These are phyloP conservation scores for Mesaphorura yosii DNA, from an alignment of 1,140 invertebrate genomes.

Conservation along the genomic window DNA sequence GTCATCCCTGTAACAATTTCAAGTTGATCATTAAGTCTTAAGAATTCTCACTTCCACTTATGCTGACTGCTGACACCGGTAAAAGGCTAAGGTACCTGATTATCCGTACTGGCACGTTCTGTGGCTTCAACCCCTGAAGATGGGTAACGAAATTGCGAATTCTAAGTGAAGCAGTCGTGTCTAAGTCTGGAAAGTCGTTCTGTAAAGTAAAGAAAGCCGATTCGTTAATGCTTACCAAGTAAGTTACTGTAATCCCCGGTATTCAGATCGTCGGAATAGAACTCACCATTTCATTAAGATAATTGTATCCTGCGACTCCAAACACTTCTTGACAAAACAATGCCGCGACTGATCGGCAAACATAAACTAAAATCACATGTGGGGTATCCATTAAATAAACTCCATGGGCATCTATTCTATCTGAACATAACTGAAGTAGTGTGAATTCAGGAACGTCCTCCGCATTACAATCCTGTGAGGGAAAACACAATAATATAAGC, in stretches of 20 bases:
- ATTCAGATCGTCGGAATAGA: background rate
- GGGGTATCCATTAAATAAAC: slow-evolving; percentile 85
- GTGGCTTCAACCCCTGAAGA: slow-evolving; percentile 74
- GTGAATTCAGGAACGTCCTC: slow-evolving; percentile 27
- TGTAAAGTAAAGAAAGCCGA: slow-evolving; percentile 35
- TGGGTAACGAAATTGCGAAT: slow-evolving; percentile 69
- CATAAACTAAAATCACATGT: slow-evolving; percentile 69
- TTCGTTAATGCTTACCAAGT: background rate
- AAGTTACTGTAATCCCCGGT: background rate
- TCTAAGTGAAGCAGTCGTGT: slow-evolving; percentile 60
- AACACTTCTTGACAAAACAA: slow-evolving; percentile 63
- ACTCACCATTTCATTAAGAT: slow-evolving; percentile 54
- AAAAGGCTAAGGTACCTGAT: slow-evolving; percentile 54
- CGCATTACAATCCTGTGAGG: slow-evolving; percentile 1
- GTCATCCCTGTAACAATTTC: slow-evolving; percentile 61
- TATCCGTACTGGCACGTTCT: slow-evolving; percentile 61
- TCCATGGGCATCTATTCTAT: slow-evolving; percentile 69
- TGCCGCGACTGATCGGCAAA: slow-evolving; percentile 66
- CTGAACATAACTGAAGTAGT: slow-evolving; percentile 49
- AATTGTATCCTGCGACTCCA: slow-evolving; percentile 48
- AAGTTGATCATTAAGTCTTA: no score
- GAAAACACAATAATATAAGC: background rate
- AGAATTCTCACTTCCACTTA: no score
- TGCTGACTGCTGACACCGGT: background rate
- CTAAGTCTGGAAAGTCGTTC: slow-evolving; percentile 63